Evolutionary conservation across 2,888 invertebrate genomes (phyloP).

Genomic region (Thymelicus sylvestris): DNA sequence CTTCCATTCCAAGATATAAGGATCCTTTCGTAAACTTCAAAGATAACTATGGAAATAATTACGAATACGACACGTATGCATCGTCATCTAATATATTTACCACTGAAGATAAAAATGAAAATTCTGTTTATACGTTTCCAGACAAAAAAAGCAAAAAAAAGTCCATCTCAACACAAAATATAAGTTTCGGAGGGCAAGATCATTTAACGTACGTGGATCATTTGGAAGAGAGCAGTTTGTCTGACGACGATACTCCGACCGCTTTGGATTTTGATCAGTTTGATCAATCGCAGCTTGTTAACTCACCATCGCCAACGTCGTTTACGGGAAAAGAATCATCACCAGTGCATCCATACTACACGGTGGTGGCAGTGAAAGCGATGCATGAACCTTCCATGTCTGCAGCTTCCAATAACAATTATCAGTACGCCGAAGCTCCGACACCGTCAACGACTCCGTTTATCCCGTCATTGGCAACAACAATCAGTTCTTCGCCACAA

Average conservation of each 20-base stretch:
- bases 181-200: slow-evolving; percentile 72
- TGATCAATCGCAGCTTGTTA: slow-evolving; percentile 52
- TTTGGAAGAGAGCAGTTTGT: slow-evolving; percentile 55
- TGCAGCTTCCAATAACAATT: slow-evolving; percentile 73
- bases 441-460: slow-evolving; percentile 46
- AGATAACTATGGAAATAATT: slow-evolving; percentile 64
- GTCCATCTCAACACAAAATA: slow-evolving; percentile 75
- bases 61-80: slow-evolving; percentile 69
- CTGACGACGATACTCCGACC: slow-evolving; percentile 53
- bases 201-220: slow-evolving; percentile 70
- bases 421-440: slow-evolving; percentile 69
- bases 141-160: slow-evolving; percentile 67
- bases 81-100: slow-evolving; percentile 65
- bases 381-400: slow-evolving; percentile 60
- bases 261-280: slow-evolving; percentile 59
- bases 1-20: slow-evolving; percentile 60
- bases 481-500: slow-evolving; percentile 46
- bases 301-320: slow-evolving; percentile 57
- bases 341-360: slow-evolving; percentile 68
- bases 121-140: slow-evolving; percentile 48
- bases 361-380: slow-evolving; percentile 68
- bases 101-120: slow-evolving; percentile 59
- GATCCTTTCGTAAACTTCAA: slow-evolving; percentile 65
- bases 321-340: slow-evolving; percentile 67
- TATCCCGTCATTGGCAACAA: slow-evolving; percentile 52